Evolutionary conservation across 2,797 vertebrate species (phyloP).

Genomic region (Sylvia borin): DNA sequence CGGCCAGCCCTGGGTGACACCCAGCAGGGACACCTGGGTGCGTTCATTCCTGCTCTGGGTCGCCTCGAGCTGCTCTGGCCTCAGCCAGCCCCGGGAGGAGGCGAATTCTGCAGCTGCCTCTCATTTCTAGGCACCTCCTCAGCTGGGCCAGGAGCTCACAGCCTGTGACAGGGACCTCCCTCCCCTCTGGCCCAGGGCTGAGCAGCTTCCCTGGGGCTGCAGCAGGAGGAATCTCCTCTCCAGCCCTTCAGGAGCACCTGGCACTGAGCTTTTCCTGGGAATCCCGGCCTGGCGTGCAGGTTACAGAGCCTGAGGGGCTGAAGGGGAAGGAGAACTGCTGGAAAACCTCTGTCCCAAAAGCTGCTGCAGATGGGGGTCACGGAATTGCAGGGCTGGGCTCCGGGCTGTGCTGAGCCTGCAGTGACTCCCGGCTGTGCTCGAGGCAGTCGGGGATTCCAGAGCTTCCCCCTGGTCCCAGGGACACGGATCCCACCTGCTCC

Average conservation of each 20-base stretch:
- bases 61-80: background rate
- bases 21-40: background rate
- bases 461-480: background rate
- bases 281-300: background rate
- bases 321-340: background rate
- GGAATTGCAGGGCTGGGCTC: background rate
- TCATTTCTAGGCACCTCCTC: constrained; percentile 6
- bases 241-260: background rate
- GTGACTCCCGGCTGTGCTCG: background rate
- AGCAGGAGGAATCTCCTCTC: background rate
- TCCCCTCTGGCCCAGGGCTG: background rate
- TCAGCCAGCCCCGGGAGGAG: background rate
- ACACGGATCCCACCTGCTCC: background rate
- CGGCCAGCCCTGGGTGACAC: background rate
- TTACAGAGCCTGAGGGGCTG: background rate
- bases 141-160: background rate
- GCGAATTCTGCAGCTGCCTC: constrained; percentile 9
- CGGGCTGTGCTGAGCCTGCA: background rate
- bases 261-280: background rate
- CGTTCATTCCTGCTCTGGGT: background rate
- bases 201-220: background rate
- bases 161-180: background rate
- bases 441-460: background rate
- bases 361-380: fast-evolving
- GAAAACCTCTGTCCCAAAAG: background rate